Base-by-base conservation (phyloP, 2,888 invertebrate species). In the Dioctria rufipes region DNA sequence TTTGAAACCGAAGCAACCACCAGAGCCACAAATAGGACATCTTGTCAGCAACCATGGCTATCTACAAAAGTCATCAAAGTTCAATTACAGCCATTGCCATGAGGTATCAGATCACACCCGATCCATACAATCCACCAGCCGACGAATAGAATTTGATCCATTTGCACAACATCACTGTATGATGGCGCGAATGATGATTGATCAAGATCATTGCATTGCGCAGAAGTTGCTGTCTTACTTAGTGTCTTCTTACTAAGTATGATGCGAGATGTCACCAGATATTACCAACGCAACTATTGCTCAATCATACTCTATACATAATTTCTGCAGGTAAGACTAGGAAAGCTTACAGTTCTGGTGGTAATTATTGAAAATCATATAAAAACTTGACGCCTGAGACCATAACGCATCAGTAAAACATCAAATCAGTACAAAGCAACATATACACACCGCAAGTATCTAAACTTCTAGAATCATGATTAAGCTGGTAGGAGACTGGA, bases 401-500 rank as follows among this genome's bases (percentile, higher is more conserved):
- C 51, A 54, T 49, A 65, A 78, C 25, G 51, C 66, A 78, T 78
- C 78, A 78, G 65, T 78, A 49, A 78, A 66, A 66, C 25, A 54
- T 3, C 49, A 66, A 42, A 9, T 66, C 25, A 66, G 13, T 63
- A 51, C 66, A 66, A 42, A 78, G 40, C 25, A 25, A 25, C 25
- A 25, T 25, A 25, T 25, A 65, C 65, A 65, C 63, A 65, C 65
- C 9, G 8, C 37, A 2, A 43, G 9, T 11, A n/a, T 49, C 25
- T n/a, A 39, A 37, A 66, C 54, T 13, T 42, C 49, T 40, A 66
- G 25, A 80, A 81, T 81, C 75, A 83, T 83, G 83, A 81, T 82
- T 78, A 81, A 82, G 82, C 82, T 83, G 61, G 83, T 83, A 81
- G 75, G 67, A 25, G 25, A 25, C 25, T 25, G 25, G 25, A 42